A percentile compares a stretch with the other conserved stretches of the same genome.
Evolutionary conservation across 2,888 invertebrate genomes (phyloP).

Genomic region (Allophyes oxyacanthae): DNA sequence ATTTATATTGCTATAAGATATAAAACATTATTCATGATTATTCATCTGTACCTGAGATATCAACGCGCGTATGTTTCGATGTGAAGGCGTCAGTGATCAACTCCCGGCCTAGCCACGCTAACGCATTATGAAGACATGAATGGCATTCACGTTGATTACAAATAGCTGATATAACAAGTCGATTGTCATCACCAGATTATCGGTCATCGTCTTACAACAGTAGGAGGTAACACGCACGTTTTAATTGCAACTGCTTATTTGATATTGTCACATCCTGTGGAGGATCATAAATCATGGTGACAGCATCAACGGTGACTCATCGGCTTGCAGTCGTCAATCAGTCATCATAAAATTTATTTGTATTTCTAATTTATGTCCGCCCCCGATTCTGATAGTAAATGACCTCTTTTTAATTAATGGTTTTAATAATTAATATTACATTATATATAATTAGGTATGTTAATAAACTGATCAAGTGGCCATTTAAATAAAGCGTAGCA

Average conservation of each 20-base stretch:
- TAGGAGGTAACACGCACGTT: neutral
- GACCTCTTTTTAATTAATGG: conserved; percentile 27
- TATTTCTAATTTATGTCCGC: conserved; percentile 40
- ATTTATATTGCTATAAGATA: too few relatives aligned
- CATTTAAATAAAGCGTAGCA: too few relatives aligned
- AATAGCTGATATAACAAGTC: conserved; percentile 4
- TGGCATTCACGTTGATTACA: conserved; percentile 20
- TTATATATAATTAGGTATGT: too few relatives aligned
- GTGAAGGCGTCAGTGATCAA: conserved; percentile 19
- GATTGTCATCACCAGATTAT: conserved; percentile 8
- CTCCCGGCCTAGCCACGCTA: neutral
- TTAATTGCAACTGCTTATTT: neutral
- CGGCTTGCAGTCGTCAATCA: conserved; percentile 33
- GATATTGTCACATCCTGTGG: neutral
- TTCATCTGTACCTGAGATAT: neutral
- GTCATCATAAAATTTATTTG: conserved; percentile 44
- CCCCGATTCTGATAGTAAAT: conserved; percentile 38
- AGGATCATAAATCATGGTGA: conserved; percentile 26
- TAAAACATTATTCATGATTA: neutral
- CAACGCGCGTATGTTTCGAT: conserved; percentile 13
- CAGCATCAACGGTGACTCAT: conserved; percentile 36
- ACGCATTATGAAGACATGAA: conserved; percentile 27
- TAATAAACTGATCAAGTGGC: too few relatives aligned
- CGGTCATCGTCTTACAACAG: conserved; percentile 8
- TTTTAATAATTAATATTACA: conserved; percentile 31